phyloP scores from a whole-genome alignment of 2,888 invertebrate species.

The Erebia epiphron region DNA sequence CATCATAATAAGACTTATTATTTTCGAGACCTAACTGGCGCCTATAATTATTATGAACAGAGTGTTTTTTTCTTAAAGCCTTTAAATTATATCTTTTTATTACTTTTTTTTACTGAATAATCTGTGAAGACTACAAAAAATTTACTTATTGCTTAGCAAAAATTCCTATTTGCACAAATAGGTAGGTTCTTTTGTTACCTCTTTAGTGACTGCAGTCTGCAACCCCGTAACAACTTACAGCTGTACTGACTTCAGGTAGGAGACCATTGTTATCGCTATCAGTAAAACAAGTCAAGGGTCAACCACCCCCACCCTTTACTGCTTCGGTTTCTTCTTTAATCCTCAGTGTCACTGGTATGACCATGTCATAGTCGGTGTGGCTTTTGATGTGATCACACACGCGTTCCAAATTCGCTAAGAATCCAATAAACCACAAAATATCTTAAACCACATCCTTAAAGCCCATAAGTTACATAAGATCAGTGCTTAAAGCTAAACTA shows the following conservation, averaged over 20 bases:
- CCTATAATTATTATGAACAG: too few relatives aligned
- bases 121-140: neutral
- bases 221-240: neutral
- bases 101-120: neutral
- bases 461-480: neutral
- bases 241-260: constrained; percentile 20
- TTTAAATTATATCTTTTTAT: neutral
- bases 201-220: neutral
- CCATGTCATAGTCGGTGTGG: constrained; percentile 34
- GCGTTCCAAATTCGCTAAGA: constrained; percentile 11
- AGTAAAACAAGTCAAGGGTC: constrained; percentile 42
- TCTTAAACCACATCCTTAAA: too few relatives aligned
- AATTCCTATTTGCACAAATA: constrained; percentile 6
- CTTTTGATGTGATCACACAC: constrained; percentile 31
- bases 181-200: neutral
- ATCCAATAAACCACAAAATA: too few relatives aligned
- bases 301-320: constrained; percentile 35
- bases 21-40: too few relatives aligned
- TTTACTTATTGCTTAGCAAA: neutral
- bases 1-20: too few relatives aligned
- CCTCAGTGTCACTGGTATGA: constrained; percentile 23
- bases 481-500: neutral
- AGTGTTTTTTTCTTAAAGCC: neutral
- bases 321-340: constrained; percentile 23
- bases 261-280: constrained; percentile 30